Evolutionary conservation across 2,113 vertebrate species (phyloP).

Genomic region (Furnarius figulus): DNA sequence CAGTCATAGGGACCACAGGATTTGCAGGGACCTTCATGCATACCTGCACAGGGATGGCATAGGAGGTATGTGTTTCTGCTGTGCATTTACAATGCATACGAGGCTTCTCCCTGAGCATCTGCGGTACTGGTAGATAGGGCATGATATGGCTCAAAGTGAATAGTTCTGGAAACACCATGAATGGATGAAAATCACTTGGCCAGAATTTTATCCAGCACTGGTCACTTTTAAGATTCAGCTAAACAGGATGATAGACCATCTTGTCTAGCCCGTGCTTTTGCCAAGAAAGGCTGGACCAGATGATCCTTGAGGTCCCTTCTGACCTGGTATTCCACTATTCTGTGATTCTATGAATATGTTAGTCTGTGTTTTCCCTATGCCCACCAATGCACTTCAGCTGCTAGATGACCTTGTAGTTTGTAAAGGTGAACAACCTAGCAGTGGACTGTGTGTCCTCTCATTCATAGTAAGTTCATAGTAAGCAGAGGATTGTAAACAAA

Average conservation of each 20-base stretch:
- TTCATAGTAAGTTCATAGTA: neutral
- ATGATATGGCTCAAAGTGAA: neutral
- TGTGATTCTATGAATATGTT: neutral
- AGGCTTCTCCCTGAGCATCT: neutral
- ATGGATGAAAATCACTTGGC: neutral
- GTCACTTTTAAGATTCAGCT: neutral
- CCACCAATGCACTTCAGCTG: neutral
- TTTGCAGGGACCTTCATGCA: neutral
- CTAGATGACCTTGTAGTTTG: neutral
- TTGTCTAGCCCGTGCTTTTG: neutral
- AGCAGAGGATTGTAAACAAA: neutral
- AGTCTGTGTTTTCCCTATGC: neutral
- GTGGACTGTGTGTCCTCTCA: neutral
- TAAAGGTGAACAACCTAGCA: neutral
- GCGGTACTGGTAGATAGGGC: neutral
- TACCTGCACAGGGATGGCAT: neutral
- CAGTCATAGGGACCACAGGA: neutral
- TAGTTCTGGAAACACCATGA: neutral
- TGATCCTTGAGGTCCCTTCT: neutral
- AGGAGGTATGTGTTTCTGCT: neutral
- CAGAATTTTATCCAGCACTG: accelerated
- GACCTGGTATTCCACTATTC: neutral
- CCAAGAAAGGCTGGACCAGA: neutral
- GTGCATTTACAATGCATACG: neutral
- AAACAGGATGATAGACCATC: neutral